Conservation (phyloP, 2,888 invertebrate species). For the Portevinia maculata region DNA sequence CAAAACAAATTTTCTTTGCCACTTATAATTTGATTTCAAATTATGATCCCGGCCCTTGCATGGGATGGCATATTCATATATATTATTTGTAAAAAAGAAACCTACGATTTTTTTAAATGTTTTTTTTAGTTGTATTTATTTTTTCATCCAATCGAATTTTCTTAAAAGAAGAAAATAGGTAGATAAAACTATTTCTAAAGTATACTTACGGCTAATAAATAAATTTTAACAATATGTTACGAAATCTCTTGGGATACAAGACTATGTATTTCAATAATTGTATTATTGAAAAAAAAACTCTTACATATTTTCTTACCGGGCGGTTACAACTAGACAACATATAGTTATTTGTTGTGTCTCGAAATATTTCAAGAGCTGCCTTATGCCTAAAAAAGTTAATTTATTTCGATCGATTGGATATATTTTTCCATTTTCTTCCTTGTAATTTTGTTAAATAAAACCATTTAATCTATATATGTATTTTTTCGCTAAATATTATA, state of each 20-base stretch:
- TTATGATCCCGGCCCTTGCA: too few species aligned
- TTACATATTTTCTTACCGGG: slow-evolving; percentile 7
- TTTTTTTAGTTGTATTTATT: slow-evolving; percentile 43
- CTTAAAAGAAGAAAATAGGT: slow-evolving; percentile 36
- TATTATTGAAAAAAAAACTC: slow-evolving; percentile 4
- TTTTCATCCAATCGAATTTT: slow-evolving; percentile 48
- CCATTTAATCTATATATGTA: slow-evolving; percentile 8
- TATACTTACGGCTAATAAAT: slow-evolving; percentile 50
- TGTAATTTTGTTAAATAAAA: slow-evolving; percentile 23
- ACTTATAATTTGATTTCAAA: too few species aligned
- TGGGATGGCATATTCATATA: too few species aligned
- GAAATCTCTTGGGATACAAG: slow-evolving; percentile 42
- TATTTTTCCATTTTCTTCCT: not conserved
- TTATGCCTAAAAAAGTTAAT: slow-evolving; percentile 14
- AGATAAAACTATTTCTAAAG: slow-evolving; percentile 35
- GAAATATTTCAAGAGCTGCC: slow-evolving; percentile 43
- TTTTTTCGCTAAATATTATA: slow-evolving; percentile 33
- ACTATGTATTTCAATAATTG: slow-evolving; percentile 29
- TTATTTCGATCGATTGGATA: slow-evolving; percentile 13
- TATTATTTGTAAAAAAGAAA: too few species aligned
- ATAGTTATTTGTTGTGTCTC: slow-evolving; percentile 14
- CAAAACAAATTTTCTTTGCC: too few species aligned
- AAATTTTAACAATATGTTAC: slow-evolving; percentile 43
- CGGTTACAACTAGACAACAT: not conserved
- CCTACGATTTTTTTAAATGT: slow-evolving; percentile 16